Conservation (phyloP, 2,888 invertebrate species). For the Notodonta dromedarius region DNA sequence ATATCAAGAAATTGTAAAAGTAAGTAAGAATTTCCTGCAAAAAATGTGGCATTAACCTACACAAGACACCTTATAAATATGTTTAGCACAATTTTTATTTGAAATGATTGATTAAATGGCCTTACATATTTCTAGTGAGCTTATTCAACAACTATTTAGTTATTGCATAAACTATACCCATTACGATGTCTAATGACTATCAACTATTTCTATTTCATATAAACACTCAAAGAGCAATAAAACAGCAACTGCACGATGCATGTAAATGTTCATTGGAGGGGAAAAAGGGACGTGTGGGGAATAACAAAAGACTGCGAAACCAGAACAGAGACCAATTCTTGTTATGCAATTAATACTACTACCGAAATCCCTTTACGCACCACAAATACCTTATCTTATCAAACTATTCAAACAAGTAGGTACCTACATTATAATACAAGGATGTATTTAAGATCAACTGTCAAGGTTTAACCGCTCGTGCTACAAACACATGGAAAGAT, state of each 20-base stretch:
- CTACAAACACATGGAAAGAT: too few relatives aligned
- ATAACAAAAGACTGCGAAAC: conserved; percentile 8
- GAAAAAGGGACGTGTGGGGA: conserved; percentile 10
- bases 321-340: background rate
- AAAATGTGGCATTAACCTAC: background rate
- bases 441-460: too few relatives aligned
- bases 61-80: too few relatives aligned
- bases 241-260: conserved; percentile 18
- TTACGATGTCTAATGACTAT: too few relatives aligned
- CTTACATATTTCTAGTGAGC: too few relatives aligned
- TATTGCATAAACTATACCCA: too few relatives aligned
- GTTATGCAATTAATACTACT: background rate
- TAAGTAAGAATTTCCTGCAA: background rate
- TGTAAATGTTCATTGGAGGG: conserved; percentile 12
- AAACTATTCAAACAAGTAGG: background rate
- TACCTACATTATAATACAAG: background rate
- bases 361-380: too few relatives aligned
- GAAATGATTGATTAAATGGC: too few relatives aligned
- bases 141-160: too few relatives aligned
- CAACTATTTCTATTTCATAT: background rate
- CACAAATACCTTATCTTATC: background rate
- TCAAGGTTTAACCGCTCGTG: too few relatives aligned
- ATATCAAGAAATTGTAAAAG: too few relatives aligned
- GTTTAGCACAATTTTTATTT: too few relatives aligned
- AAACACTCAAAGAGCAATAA: conserved; percentile 6